These are phyloP conservation scores for Tadarida brasiliensis DNA, from an alignment of 2,797 vertebrate species.

Conservation along the genomic window DNA sequence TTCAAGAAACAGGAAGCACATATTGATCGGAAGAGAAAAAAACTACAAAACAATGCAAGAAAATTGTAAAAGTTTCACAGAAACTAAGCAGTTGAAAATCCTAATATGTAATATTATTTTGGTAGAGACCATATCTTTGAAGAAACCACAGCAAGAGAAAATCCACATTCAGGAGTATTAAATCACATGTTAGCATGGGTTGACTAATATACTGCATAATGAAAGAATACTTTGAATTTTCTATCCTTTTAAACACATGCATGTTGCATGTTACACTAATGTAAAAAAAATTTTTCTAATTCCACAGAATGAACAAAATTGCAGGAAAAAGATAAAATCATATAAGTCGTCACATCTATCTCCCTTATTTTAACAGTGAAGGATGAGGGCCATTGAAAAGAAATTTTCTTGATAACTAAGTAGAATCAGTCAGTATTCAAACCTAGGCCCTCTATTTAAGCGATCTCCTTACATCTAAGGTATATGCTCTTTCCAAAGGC, in stretches of 20 bases:
- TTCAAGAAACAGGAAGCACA: conserved; percentile 56
- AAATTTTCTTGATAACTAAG: neutral
- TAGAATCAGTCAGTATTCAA: neutral
- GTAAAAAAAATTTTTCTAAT: neutral
- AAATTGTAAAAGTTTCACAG: neutral
- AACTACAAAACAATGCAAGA: neutral
- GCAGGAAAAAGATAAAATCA: neutral
- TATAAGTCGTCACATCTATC: neutral
- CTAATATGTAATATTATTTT: neutral
- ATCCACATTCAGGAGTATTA: neutral
- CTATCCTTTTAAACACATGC: neutral
- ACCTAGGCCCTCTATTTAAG: neutral
- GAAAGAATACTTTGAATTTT: conserved; percentile 2
- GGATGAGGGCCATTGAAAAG: neutral
- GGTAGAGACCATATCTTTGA: neutral
- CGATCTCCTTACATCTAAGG: too few relatives aligned
- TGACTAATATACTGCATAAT: neutral
- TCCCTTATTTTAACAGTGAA: neutral
- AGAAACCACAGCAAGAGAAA: conserved; percentile 35
- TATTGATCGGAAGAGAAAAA: neutral
- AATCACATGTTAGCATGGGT: neutral
- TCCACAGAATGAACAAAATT: neutral
- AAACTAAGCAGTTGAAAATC: neutral
- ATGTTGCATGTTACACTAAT: neutral
- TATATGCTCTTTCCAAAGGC: neutral